These are phyloP conservation scores for Dasyprocta punctata DNA, from an alignment of 2,113 vertebrate genomes.

Conservation along the genomic window DNA sequence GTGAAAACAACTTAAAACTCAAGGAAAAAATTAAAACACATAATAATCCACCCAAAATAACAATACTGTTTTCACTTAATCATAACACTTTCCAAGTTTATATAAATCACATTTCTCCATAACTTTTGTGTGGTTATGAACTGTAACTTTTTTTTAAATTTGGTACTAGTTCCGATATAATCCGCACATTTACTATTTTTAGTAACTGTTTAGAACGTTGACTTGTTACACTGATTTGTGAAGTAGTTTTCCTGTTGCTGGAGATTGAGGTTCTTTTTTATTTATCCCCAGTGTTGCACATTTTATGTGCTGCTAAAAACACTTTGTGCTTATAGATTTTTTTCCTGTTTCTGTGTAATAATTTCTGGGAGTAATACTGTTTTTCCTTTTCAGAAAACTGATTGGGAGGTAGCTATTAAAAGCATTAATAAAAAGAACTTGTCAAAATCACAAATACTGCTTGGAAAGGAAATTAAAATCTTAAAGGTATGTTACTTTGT, in stretches of 20 bases:
- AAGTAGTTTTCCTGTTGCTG: constrained; percentile 8
- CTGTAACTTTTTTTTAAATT: neutral
- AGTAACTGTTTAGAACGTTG: neutral
- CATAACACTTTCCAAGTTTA: neutral
- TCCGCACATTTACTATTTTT: neutral
- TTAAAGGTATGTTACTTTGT: constrained; percentile 90
- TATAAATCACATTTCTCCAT: neutral
- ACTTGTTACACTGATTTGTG: neutral
- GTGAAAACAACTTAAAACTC: constrained; percentile 2
- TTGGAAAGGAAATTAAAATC: constrained; percentile 99
- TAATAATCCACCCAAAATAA: neutral
- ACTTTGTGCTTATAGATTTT: neutral
- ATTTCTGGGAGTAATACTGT: constrained; percentile 56
- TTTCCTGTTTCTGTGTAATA: constrained; percentile 25
- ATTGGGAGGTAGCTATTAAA: constrained; percentile 99
- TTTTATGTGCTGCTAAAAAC: constrained; percentile 36
- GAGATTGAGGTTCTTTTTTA: neutral
- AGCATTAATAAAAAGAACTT: constrained; percentile 99
- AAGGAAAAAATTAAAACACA: neutral
- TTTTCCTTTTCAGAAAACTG: constrained; percentile 90
- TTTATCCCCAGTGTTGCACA: neutral
- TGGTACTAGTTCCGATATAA: neutral
- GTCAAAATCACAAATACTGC: constrained; percentile 98
- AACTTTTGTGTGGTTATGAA: neutral
- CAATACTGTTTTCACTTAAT: neutral